These are phyloP conservation scores for Cynopterus sphinx DNA, from an alignment of 2,797 vertebrate genomes.

Conservation along the genomic window DNA sequence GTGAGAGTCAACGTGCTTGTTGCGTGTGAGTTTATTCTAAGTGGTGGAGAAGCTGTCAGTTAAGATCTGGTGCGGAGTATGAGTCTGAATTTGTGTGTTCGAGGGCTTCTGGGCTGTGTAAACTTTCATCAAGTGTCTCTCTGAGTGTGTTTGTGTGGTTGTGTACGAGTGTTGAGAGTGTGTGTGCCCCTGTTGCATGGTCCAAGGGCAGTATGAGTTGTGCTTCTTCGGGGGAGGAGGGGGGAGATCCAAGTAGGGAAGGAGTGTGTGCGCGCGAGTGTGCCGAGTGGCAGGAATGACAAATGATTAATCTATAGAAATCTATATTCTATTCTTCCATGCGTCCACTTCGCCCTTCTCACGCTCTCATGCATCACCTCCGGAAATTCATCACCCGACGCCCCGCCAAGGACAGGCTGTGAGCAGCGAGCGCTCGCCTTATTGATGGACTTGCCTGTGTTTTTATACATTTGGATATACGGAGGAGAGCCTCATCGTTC, in stretches of 20 bases:
- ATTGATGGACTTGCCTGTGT: conserved; percentile 74
- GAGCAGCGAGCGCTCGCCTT: conserved; percentile 57
- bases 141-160: background rate
- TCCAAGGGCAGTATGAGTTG: conserved; percentile 46
- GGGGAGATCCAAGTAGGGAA: background rate
- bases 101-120: background rate
- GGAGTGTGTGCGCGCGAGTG: background rate
- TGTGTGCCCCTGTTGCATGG: background rate
- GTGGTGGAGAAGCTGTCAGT: background rate
- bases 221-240: background rate
- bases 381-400: conserved; percentile 74
- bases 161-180: background rate
- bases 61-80: background rate
- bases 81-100: background rate
- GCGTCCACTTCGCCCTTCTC: conserved; percentile 73
- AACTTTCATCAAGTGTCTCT: background rate
- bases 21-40: background rate
- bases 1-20: too few species aligned
- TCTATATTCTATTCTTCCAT: conserved; percentile 80
- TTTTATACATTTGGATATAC: conserved; percentile 61
- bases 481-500: background rate
- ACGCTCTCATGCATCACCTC: conserved; percentile 76
- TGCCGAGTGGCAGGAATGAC: conserved; percentile 72
- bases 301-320: conserved; percentile 82
- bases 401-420: conserved; percentile 71